phyloP scores from a whole-genome alignment of 2,797 vertebrate species.

The Argentina silus region DNA sequence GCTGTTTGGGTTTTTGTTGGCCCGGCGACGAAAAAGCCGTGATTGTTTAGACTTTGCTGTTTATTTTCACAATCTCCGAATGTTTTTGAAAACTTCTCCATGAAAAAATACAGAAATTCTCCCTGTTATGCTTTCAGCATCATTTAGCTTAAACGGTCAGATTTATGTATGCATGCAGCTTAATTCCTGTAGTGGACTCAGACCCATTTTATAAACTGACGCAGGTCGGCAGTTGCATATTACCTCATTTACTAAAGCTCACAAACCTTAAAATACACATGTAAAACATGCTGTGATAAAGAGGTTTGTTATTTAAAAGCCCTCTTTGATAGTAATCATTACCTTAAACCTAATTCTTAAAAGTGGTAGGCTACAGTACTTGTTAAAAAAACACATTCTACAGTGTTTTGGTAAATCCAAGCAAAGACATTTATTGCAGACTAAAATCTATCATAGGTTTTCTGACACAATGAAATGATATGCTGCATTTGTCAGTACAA shows the following conservation, averaged over 20 bases:
- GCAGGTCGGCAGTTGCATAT: conserved; percentile 40
- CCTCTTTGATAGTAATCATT: background rate
- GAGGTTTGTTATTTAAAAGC: conserved; percentile 30
- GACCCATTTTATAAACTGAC: conserved; percentile 56
- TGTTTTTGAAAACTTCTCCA: conserved; percentile 65
- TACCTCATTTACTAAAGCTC: conserved; percentile 45
- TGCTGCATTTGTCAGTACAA: conserved; percentile 41
- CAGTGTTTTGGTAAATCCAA: conserved; percentile 17
- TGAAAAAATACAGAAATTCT: conserved; percentile 64
- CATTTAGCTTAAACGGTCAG: conserved; percentile 68
- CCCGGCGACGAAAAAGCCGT: conserved; percentile 54
- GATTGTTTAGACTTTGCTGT: conserved; percentile 75
- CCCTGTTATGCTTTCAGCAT: conserved; percentile 72
- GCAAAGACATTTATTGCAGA: conserved; percentile 37
- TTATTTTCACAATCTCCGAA: conserved; percentile 79
- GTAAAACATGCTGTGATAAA: conserved; percentile 31
- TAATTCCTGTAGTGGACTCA: conserved; percentile 39
- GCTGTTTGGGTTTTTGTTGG: conserved; percentile 74
- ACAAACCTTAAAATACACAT: conserved; percentile 41
- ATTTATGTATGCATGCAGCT: conserved; percentile 56
- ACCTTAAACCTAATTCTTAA: conserved; percentile 4
- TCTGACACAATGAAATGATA: conserved; percentile 19
- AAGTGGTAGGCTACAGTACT: background rate
- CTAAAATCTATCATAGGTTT: conserved; percentile 30
- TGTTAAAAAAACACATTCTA: background rate